Base-by-base conservation (phyloP, 1,140 invertebrate genomes). In the Drosophila tristis region DNA sequence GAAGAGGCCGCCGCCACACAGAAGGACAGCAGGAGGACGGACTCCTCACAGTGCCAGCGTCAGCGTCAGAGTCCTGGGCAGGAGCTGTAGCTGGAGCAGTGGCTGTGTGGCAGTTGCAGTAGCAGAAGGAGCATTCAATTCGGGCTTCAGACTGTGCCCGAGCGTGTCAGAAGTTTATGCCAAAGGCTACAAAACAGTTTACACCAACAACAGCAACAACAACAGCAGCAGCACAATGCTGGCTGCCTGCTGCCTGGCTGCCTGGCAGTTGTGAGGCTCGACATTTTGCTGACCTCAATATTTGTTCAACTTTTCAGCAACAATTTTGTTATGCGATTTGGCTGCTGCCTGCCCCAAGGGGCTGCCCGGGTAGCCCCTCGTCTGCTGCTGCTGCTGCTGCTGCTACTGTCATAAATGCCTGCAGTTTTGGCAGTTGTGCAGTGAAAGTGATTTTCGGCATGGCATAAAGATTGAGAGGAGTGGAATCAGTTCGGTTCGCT, bases 221-320 rank as follows among this genome's bases (percentile, higher is more conserved):
- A 31, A 2, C 2, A 9, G 31, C 31, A 9, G 9, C 9, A 39
- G 4, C 35, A 39, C 57, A 85, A 67, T 16, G 16, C 16, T 16
- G 16, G 20, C 20, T 20, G 20, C 20, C 20, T 20, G 20, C 20
- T 39, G 49, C 58, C 57, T 61, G 59, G 23, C 51, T 70, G 63
- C 20, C 20, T 20, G 50, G 63, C 51, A n/a, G 59, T 60, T 23
- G 15, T 23, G 45, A 47, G 49, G 62, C 57, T 61, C 74, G 75
- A 81, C 85, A 86, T 78, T 82, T 74, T 70, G 78, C 82, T 85
- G 82, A 86, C 82, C 82, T 68, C 84, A 89, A 86, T 86, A 89
- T 86, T 86, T 86, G 84, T 67, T 82, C 59, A 87, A 86, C 82
- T 87, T 87, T 86, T 86, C 82, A 86, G 68, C 81, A 86, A 89